Percentiles rank a stretch among this genome's conserved stretches.
Evolutionary conservation across 92 coral and sea anemone genomes (phyloP).

Genomic region (Anthopleura xanthogrammica): DNA sequence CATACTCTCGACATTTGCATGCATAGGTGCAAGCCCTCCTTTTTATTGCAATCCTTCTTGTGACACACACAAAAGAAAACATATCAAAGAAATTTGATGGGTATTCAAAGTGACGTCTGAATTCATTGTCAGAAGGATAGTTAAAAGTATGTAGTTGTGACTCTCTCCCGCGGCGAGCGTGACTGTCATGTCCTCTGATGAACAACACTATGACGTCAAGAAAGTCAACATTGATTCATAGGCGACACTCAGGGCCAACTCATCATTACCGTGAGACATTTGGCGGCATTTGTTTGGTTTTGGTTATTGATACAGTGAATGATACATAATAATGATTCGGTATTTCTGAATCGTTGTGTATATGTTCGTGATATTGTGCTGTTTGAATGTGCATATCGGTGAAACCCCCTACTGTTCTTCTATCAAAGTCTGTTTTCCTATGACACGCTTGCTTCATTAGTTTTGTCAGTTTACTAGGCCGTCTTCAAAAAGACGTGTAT

Average conservation of each 20-base stretch:
- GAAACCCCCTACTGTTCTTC: background rate
- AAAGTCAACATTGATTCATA: background rate
- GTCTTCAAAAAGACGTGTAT: background rate
- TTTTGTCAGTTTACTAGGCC: background rate
- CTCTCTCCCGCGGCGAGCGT: background rate
- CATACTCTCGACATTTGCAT: background rate
- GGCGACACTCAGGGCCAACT: background rate
- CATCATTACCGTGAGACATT: background rate
- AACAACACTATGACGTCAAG: constrained; percentile 2
- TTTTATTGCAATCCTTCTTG: background rate
- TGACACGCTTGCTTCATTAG: background rate
- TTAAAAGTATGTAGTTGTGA: background rate
- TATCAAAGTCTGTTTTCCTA: background rate
- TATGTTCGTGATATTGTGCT: background rate
- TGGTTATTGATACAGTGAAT: background rate
- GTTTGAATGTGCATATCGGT: background rate
- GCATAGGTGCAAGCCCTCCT: background rate
- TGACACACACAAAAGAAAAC: background rate
- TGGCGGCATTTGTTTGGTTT: background rate
- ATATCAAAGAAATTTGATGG: background rate
- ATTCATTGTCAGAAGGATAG: background rate
- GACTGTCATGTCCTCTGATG: background rate
- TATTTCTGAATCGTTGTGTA: background rate
- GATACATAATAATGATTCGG: background rate
- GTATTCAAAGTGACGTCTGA: background rate